Base-by-base conservation (phyloP, 64 coral and sea anemone species). In the Orbicella faveolata region DNA sequence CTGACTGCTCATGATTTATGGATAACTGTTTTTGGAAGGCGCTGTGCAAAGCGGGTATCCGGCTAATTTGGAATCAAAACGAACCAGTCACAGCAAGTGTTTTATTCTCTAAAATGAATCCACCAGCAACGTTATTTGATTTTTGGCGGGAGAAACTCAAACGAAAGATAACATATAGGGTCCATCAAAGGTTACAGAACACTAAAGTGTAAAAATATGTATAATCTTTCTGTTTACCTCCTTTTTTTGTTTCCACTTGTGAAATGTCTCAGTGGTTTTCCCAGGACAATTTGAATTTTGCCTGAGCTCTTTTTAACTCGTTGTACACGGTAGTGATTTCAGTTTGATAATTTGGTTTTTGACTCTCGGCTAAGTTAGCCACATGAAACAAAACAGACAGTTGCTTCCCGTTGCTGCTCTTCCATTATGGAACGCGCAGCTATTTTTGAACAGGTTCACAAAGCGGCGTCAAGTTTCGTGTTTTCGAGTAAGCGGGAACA, bases 11-110 rank as follows among this genome's bases (percentile, higher is more conserved):
- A 84, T 84, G 63, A 69, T 84, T 84, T 84, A 84, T 84, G 63
- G 35, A 84, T 84, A 51, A 69, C 81, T 70, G 81, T 84, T 84
- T 84, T 76, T 84, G 63, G 35, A 84, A 84, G 81, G 37, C 81
- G 81, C 81, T 84, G 63, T 21, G 18, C 44, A 12, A 12, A 11
- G 63, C 81, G 81, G 81, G 81, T 84, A 39, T 34, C 12, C 19
- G 33, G 16, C 80, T 67, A n/a, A 67, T 84, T 84, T 68, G 17
- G 12, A 44, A 66, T 70, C 36, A 52, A 37, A 84, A 84, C 81
- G 65, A 84, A 84, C 61, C 62, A 84, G 35, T n/a, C 19, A 1
- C 19, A 84, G 63, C 81, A 84, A 84, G 81, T 84, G 81, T 69
- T 84, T 84, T 21, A 84, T 84, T 84, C 62, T 69, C 36, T 84